phyloP scores from a whole-genome alignment of 2,888 invertebrate species.

The Argyresthia albistria region DNA sequence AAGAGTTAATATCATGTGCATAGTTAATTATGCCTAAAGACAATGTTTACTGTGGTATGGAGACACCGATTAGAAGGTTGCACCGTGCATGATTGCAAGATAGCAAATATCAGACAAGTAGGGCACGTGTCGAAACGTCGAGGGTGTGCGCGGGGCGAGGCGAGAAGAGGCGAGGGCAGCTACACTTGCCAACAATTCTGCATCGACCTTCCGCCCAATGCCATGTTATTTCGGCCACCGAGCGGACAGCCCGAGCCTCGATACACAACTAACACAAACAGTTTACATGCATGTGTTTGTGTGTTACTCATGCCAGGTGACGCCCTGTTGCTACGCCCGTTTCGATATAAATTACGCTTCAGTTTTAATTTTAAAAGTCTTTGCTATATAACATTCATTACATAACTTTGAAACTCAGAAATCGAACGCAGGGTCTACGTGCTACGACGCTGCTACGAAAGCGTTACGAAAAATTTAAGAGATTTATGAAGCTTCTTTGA shows the following conservation, averaged over 20 bases:
- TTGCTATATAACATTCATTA: background rate
- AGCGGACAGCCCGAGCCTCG: conserved; percentile 17
- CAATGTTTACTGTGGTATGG: too few relatives aligned
- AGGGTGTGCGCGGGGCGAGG: conserved; percentile 19
- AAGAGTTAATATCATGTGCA: too few relatives aligned
- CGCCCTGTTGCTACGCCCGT: conserved; percentile 1
- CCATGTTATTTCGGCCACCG: conserved; percentile 49
- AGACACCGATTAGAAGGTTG: too few relatives aligned
- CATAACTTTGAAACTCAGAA: background rate
- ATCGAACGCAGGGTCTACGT: background rate
- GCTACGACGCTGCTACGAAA: background rate
- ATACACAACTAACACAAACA: conserved; percentile 9
- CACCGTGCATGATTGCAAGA: background rate
- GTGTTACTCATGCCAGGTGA: background rate
- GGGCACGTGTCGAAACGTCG: conserved; percentile 15
- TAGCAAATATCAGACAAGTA: conserved; percentile 2
- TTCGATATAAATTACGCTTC: background rate
- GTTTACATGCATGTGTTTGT: background rate
- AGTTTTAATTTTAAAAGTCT: background rate
- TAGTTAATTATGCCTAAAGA: too few relatives aligned
- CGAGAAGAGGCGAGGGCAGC: conserved; percentile 30
- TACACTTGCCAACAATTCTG: conserved; percentile 72
- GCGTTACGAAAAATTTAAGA: conserved; percentile 1
- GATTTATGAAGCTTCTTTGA: background rate
- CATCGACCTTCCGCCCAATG: conserved; percentile 64